Percentiles rank a stretch among this genome's conserved stretches.
phyloP scores from a whole-genome alignment of 2,797 vertebrate species.

The Alauda arvensis region DNA sequence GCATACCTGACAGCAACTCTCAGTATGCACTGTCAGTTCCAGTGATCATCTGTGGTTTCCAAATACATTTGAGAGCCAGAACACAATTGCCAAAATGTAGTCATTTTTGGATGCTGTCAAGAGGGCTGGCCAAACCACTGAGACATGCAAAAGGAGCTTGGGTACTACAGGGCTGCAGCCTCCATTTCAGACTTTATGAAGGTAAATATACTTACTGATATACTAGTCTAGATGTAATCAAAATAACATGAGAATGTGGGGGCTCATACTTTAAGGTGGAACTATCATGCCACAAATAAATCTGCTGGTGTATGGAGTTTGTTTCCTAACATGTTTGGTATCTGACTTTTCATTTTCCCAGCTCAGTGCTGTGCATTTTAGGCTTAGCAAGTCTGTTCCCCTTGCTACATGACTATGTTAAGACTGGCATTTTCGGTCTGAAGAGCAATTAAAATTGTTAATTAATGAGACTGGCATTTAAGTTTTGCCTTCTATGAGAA shows the following conservation, averaged over 20 bases:
- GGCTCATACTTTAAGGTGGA: not conserved
- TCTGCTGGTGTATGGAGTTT: not conserved
- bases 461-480: constrained; percentile 13
- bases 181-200: not conserved
- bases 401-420: not conserved
- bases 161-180: not conserved
- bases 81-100: not conserved
- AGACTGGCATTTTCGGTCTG: not conserved
- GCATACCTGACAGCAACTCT: not conserved
- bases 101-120: not conserved
- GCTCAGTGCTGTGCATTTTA: not conserved
- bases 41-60: not conserved
- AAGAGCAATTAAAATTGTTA: not conserved
- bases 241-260: not conserved
- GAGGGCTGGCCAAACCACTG: not conserved
- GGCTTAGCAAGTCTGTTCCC: not conserved
- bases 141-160: not conserved
- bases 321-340: not conserved
- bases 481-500: not conserved
- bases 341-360: not conserved
- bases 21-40: not conserved
- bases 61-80: not conserved
- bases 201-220: not conserved
- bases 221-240: not conserved
- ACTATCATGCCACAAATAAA: not conserved